A percentile compares a stretch with the other conserved stretches of the same genome.
phyloP scores from a whole-genome alignment of 2,113 vertebrate genomes.

The Salvelinus namaycush region DNA sequence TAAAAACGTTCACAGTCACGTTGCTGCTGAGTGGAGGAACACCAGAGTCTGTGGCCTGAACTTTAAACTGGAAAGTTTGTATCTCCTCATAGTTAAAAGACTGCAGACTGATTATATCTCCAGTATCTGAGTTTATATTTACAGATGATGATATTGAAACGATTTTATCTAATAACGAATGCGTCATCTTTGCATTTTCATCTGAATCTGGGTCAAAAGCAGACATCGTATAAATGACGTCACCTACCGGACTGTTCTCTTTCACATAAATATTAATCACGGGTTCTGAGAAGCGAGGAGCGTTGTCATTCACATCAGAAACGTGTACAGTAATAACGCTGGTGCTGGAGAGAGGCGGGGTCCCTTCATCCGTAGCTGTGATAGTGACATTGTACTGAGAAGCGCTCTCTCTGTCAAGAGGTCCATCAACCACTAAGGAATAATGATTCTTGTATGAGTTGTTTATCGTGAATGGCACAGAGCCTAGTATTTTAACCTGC shows the following conservation, averaged over 20 bases:
- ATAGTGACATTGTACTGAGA: conserved; percentile 70
- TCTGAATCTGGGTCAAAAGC: conserved; percentile 71
- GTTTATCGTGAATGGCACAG: conserved; percentile 69
- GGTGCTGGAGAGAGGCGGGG: conserved; percentile 62
- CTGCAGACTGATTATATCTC: conserved; percentile 66
- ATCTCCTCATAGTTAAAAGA: conserved; percentile 72
- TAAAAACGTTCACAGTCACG: conserved; percentile 64
- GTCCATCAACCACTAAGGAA: conserved; percentile 63
- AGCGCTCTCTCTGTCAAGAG: conserved; percentile 73
- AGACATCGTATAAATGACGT: conserved; percentile 67
- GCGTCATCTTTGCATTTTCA: conserved; percentile 70
- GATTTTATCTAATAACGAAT: conserved; percentile 63
- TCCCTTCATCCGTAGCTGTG: conserved; percentile 64
- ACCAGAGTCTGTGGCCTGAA: conserved; percentile 75
- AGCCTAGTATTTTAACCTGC: conserved; percentile 54
- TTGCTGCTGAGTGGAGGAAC: conserved; percentile 71
- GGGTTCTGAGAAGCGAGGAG: conserved; percentile 60
- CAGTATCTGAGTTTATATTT: conserved; percentile 67
- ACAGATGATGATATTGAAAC: conserved; percentile 56
- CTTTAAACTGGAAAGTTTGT: conserved; percentile 72
- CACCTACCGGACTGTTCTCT: conserved; percentile 74
- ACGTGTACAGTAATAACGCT: conserved; percentile 64
- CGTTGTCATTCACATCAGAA: conserved; percentile 73
- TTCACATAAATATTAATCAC: conserved; percentile 74
- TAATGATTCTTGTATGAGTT: conserved; percentile 72